These are phyloP conservation scores for Euplexia lucipara DNA, from an alignment of 2,888 invertebrate species.

Conservation along the genomic window DNA sequence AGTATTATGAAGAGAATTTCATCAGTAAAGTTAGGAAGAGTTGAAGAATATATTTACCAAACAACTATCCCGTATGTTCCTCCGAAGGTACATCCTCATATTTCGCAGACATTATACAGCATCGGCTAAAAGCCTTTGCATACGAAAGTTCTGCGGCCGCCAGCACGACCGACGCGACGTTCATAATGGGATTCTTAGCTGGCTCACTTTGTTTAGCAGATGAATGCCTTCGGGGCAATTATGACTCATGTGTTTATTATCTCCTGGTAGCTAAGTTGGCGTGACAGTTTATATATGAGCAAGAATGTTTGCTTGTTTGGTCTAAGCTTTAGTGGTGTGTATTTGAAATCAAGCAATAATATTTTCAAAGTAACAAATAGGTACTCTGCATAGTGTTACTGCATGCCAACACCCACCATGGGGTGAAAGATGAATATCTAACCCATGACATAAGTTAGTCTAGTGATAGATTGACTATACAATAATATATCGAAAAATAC, in stretches of 20 bases:
- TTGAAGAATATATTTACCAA: slow-evolving; percentile 17
- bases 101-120: slow-evolving; percentile 73
- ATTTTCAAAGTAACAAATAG: too few species aligned
- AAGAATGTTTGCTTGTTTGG: slow-evolving; percentile 3
- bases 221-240: slow-evolving; percentile 63
- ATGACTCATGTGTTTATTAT: slow-evolving; percentile 61
- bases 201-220: slow-evolving; percentile 62
- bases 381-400: too few species aligned
- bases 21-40: background rate
- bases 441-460: too few species aligned
- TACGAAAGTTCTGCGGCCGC: slow-evolving; percentile 71
- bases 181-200: slow-evolving; percentile 68
- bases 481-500: too few species aligned
- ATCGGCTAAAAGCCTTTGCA: slow-evolving; percentile 77
- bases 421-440: background rate
- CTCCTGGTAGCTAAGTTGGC: slow-evolving; percentile 57
- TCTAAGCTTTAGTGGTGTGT: background rate
- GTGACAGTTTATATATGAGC: slow-evolving; percentile 40
- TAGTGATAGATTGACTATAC: too few species aligned
- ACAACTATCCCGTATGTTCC: slow-evolving; percentile 55
- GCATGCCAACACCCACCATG: background rate
- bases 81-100: slow-evolving; percentile 66
- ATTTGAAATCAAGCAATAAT: too few species aligned
- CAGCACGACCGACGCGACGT: slow-evolving; percentile 48
- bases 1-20: background rate